These are phyloP conservation scores for Heteromyza rotundicornis DNA, from an alignment of 2,888 invertebrate species.

Conservation along the genomic window DNA sequence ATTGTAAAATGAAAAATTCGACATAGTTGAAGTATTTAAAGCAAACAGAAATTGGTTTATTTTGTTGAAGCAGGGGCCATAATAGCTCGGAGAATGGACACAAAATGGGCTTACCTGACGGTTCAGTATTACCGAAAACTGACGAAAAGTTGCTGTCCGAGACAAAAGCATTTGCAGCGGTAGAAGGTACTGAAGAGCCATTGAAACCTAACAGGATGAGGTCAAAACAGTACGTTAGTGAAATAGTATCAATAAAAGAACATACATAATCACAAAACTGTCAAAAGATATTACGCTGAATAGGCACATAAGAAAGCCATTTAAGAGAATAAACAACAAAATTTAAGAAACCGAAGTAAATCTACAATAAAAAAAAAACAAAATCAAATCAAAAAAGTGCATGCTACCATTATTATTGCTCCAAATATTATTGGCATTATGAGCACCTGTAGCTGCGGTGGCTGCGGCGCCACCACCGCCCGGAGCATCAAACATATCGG, in stretches of 20 bases:
- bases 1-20: too few species aligned
- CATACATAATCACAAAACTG: too few species aligned
- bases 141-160: conserved; percentile 87
- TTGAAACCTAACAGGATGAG: too few species aligned
- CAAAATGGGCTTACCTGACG: conserved; percentile 66
- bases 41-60: too few species aligned
- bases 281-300: too few species aligned
- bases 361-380: conserved; percentile 28
- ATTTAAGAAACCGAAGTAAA: background rate
- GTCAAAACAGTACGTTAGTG: too few species aligned
- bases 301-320: too few species aligned
- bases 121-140: conserved; percentile 81
- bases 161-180: conserved; percentile 71
- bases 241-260: too few species aligned
- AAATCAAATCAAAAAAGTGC: conserved; percentile 51
- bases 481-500: conserved; percentile 85
- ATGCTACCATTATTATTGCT: conserved; percentile 65
- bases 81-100: background rate
- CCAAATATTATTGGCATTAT: conserved; percentile 64
- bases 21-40: too few species aligned
- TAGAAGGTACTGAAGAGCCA: conserved; percentile 59
- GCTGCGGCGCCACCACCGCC: conserved; percentile 64
- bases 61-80: too few species aligned
- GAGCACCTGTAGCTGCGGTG: conserved; percentile 47
- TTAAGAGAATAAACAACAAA: too few species aligned